Evolutionary conservation across 1,140 invertebrate species (phyloP).

Genomic region (Odontomachus brunneus): DNA sequence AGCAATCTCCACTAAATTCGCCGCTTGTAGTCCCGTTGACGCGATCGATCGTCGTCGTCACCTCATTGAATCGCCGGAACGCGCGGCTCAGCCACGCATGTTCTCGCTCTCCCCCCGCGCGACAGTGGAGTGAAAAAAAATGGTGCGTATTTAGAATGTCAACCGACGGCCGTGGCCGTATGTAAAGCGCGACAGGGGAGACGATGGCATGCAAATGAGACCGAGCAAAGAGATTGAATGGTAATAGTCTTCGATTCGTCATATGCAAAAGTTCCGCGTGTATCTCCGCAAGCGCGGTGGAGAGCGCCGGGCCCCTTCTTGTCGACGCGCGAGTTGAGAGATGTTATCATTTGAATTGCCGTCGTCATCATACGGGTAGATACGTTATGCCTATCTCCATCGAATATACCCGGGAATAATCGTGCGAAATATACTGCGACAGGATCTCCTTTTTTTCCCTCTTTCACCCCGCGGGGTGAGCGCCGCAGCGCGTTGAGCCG

Average conservation of each 20-base stretch:
- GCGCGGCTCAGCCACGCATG: slow-evolving; percentile 17
- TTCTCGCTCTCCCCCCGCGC: slow-evolving; percentile 1
- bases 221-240: slow-evolving; percentile 82
- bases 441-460: slow-evolving; percentile 66
- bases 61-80: slow-evolving; percentile 6
- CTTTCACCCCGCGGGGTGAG: slow-evolving; percentile 38
- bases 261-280: slow-evolving; percentile 82
- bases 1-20: neutral
- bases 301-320: slow-evolving; percentile 61
- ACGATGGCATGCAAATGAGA: slow-evolving; percentile 80
- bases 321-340: slow-evolving; percentile 71
- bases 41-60: slow-evolving; percentile 38
- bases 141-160: slow-evolving; percentile 51
- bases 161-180: slow-evolving; percentile 67
- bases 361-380: slow-evolving; percentile 69
- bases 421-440: slow-evolving; percentile 74
- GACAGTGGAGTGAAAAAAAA: slow-evolving; percentile 21
- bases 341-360: slow-evolving; percentile 80
- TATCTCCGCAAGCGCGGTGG: slow-evolving; percentile 46
- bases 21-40: slow-evolving; percentile 9
- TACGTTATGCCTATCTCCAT: slow-evolving; percentile 70
- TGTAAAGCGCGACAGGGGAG: slow-evolving; percentile 75
- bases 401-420: slow-evolving; percentile 75
- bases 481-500: slow-evolving; percentile 34
- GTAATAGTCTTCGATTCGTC: slow-evolving; percentile 84